A percentile compares a stretch with the other conserved stretches of the same genome.
phyloP scores from a whole-genome alignment of 1,140 invertebrate genomes.

The Trachymyrmex cornetzi region DNA sequence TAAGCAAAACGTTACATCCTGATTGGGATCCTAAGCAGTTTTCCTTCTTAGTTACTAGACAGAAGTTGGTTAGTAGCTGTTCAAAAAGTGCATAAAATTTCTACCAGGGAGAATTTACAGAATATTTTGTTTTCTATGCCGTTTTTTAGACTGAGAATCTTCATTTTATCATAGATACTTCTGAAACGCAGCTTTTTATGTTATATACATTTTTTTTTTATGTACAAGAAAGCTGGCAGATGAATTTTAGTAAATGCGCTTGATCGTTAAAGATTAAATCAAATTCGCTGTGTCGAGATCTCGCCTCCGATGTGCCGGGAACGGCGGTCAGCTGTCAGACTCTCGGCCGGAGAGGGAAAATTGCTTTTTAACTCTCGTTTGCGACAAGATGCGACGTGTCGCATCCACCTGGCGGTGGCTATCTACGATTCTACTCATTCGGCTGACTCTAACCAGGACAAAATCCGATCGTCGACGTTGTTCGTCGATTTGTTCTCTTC shows the following conservation, averaged over 20 bases:
- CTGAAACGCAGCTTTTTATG: neutral
- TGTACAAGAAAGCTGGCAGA: neutral
- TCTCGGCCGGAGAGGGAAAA: conserved; percentile 75
- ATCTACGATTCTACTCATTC: conserved; percentile 48
- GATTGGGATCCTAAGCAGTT: too few relatives aligned
- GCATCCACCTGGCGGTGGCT: conserved; percentile 55
- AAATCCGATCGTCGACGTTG: conserved; percentile 61
- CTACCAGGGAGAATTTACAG: neutral
- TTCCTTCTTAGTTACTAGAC: too few relatives aligned
- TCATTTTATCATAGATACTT: neutral
- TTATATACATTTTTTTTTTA: conserved; percentile 2
- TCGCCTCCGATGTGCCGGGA: conserved; percentile 5
- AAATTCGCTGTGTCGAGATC: conserved; percentile 73
- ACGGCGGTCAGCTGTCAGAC: conserved; percentile 54
- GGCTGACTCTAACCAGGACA: conserved; percentile 32
- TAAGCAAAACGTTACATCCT: too few relatives aligned
- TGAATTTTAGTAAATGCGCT: conserved; percentile 19
- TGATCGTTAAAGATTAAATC: conserved; percentile 72
- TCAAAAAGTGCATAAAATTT: too few relatives aligned
- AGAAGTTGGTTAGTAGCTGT: too few relatives aligned
- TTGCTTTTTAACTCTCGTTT: conserved; percentile 80
- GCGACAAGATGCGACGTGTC: conserved; percentile 41
- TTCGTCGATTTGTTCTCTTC: conserved; percentile 65
- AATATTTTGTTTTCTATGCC: neutral
- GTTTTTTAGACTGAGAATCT: conserved; percentile 7